These are phyloP conservation scores for Adelognathus sp. DNA, from an alignment of 2,888 invertebrate genomes.

Conservation along the genomic window DNA sequence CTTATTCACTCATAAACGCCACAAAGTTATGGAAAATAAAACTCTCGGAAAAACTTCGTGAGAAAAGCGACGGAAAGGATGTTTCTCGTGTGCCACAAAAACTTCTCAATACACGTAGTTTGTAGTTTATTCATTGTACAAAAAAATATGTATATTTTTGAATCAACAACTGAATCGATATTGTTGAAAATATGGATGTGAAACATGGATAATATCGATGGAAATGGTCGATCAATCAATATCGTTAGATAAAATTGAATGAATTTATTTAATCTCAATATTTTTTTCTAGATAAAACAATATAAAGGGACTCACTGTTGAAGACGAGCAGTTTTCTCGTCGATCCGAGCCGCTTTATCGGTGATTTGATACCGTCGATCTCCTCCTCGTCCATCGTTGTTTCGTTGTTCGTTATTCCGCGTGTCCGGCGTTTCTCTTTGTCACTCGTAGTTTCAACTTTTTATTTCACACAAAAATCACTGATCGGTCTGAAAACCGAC, in stretches of 20 bases:
- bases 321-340: conserved; percentile 90
- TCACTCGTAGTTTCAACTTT: no score
- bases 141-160: no score
- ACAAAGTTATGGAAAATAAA: neutral
- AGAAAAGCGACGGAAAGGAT: neutral
- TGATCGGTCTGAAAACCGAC: neutral
- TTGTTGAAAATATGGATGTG: no score
- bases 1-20: no score
- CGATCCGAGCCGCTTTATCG: conserved; percentile 90
- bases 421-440: conserved; percentile 21
- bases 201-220: no score
- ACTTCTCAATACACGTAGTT: neutral
- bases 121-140: no score
- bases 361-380: conserved; percentile 88
- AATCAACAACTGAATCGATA: no score
- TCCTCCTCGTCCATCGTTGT: conserved; percentile 88
- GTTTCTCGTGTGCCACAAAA: neutral
- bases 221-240: no score
- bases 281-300: conserved; percentile 37
- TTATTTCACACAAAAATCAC: conserved; percentile 33
- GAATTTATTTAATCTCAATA: no score
- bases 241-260: no score
- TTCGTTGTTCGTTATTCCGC: conserved; percentile 31
- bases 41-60: no score
- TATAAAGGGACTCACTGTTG: conserved; percentile 85